A percentile compares a stretch with the other conserved stretches of the same genome.
Evolutionary conservation across 2,888 invertebrate genomes (phyloP).

Genomic region (Bombylius discolor): DNA sequence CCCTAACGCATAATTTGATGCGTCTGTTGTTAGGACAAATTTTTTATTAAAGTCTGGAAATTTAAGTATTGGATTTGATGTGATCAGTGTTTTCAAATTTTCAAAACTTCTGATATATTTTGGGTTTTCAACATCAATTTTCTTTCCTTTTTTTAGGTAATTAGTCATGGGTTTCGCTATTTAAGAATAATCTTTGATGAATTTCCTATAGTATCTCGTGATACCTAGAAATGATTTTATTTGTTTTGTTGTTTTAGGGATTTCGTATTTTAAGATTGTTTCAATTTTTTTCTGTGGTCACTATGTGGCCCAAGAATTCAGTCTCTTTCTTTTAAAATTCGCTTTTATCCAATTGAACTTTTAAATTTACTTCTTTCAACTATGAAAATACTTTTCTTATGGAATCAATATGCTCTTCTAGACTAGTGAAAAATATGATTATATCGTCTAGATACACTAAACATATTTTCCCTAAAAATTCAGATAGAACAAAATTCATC

Average conservation of each 20-base stretch:
- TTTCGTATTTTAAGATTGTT: constrained; percentile 3
- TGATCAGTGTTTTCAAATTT: constrained; percentile 1
- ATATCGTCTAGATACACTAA: constrained; percentile 6
- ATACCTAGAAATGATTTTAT: constrained; percentile 7
- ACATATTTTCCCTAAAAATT: constrained; percentile 10
- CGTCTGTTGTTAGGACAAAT: constrained; percentile 22
- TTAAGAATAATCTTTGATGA: constrained; percentile 7
- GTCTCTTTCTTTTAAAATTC: neutral
- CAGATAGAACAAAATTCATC: constrained; percentile 3
- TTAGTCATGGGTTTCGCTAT: constrained; percentile 14
- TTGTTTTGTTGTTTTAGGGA: constrained; percentile 7
- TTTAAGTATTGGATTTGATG: constrained; percentile 21
- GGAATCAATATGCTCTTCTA: constrained; percentile 4
- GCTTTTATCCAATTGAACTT: constrained; percentile 3
- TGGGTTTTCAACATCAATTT: neutral
- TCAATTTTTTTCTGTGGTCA: constrained; percentile 5
- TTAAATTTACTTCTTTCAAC: constrained; percentile 1
- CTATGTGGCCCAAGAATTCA: constrained; percentile 1
- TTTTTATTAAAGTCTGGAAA: constrained; percentile 4
- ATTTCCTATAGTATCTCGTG: constrained; percentile 6
- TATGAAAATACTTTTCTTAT: neutral
- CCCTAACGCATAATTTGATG: constrained; percentile 16
- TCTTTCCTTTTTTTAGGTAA: constrained; percentile 4
- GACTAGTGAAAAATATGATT: constrained; percentile 1
- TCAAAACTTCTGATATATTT: neutral